Evolutionary conservation across 2,797 vertebrate genomes (phyloP).

Genomic region (Botia almorhae): DNA sequence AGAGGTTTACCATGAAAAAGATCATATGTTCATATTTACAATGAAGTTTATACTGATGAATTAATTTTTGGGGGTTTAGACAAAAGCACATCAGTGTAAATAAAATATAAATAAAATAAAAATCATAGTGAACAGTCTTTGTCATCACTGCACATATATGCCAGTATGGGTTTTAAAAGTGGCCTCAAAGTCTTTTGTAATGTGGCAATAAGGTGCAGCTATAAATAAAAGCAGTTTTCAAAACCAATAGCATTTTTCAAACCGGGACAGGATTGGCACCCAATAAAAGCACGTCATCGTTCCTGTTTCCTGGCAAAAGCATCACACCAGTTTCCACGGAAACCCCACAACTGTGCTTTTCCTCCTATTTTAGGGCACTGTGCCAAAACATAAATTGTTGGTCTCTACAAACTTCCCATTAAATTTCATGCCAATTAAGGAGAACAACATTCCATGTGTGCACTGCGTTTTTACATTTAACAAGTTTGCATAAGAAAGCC

Average conservation of each 20-base stretch:
- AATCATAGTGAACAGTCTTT: neutral
- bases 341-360: slow-evolving; percentile 68
- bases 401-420: slow-evolving; percentile 47
- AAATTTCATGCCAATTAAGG: slow-evolving; percentile 70
- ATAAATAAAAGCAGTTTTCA: slow-evolving; percentile 38
- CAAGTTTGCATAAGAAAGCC: slow-evolving; percentile 47
- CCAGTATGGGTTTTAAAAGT: slow-evolving; percentile 22
- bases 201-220: slow-evolving; percentile 63
- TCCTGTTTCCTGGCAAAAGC: slow-evolving; percentile 65
- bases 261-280: slow-evolving; percentile 62
- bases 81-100: neutral
- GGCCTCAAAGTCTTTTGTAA: slow-evolving; percentile 63
- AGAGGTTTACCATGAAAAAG: too few species aligned
- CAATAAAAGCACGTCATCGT: slow-evolving; percentile 67
- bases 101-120: neutral
- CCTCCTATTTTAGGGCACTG: slow-evolving; percentile 57
- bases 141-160: slow-evolving; percentile 45
- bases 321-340: slow-evolving; percentile 70
- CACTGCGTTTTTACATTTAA: slow-evolving; percentile 43
- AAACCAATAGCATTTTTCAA: slow-evolving; percentile 67
- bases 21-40: too few species aligned
- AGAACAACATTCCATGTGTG: slow-evolving; percentile 51
- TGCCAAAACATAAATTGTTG: slow-evolving; percentile 67
- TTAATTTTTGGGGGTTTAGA: neutral
- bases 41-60: too few species aligned